A percentile compares a stretch with the other conserved stretches of the same genome.
These are phyloP conservation scores for Lanius ludovicianus DNA, from an alignment of 2,113 vertebrate species.

Conservation along the genomic window DNA sequence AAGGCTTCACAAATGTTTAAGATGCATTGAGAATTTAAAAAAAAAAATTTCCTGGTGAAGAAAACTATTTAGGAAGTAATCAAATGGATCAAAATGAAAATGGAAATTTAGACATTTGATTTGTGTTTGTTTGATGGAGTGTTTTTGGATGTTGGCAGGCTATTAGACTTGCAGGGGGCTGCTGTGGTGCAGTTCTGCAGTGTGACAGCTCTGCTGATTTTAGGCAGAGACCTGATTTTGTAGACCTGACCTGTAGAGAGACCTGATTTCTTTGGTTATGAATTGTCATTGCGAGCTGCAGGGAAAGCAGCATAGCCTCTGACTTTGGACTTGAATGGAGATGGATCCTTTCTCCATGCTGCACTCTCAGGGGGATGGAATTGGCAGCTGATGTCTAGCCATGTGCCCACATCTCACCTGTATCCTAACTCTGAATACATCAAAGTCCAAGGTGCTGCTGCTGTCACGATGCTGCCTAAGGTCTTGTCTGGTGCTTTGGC, in stretches of 20 bases:
- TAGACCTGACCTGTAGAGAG: neutral
- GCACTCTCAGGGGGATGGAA: neutral
- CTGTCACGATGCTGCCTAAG: rapidly evolving
- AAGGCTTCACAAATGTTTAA: neutral
- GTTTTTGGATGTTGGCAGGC: neutral
- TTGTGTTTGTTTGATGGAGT: neutral
- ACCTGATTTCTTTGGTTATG: neutral
- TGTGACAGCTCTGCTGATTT: neutral
- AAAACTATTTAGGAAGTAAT: neutral
- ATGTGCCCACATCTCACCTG: neutral
- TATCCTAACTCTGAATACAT: neutral
- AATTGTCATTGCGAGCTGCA: neutral
- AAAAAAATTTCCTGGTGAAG: neutral
- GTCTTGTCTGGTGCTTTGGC: neutral
- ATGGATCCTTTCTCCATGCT: neutral
- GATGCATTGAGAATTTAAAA: neutral
- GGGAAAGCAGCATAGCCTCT: neutral
- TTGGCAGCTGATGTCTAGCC: neutral
- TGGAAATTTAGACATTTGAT: neutral
- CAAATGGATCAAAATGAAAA: neutral
- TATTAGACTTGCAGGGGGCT: neutral
- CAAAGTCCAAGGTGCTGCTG: neutral
- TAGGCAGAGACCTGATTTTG: neutral
- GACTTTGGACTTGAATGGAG: neutral
- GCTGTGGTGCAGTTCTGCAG: neutral